These are phyloP conservation scores for Eudasyphora cyanicolor DNA, from an alignment of 2,888 invertebrate species.

Conservation along the genomic window DNA sequence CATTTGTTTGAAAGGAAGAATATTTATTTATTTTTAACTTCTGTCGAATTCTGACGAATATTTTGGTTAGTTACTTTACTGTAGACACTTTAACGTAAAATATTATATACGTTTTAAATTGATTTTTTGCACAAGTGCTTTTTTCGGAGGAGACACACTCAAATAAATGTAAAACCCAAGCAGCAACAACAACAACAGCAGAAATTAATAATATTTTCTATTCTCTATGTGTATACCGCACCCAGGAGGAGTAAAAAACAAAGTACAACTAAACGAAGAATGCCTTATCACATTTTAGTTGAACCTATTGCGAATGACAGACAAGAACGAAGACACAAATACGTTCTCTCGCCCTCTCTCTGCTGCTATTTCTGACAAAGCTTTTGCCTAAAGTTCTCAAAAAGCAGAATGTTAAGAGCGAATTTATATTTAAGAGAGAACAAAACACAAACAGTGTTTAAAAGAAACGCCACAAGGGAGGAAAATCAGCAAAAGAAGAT, in stretches of 20 bases:
- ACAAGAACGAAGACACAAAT: not conserved
- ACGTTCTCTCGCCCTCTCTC: not conserved
- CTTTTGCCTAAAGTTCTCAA: not conserved
- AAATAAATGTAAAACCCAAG: too few relatives aligned
- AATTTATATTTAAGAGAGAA: not conserved
- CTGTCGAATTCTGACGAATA: too few relatives aligned
- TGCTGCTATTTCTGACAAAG: slow-evolving; percentile 3
- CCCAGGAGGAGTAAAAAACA: slow-evolving; percentile 56
- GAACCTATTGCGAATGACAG: not conserved
- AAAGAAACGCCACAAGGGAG: not conserved
- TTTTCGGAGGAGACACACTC: too few relatives aligned
- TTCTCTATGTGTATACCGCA: slow-evolving; percentile 57
- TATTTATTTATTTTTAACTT: too few relatives aligned
- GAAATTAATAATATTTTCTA: not conserved
- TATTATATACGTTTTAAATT: too few relatives aligned
- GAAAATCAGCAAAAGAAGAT: too few relatives aligned
- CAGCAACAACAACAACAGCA: not conserved
- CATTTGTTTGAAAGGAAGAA: too few relatives aligned
- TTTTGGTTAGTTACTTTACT: too few relatives aligned
- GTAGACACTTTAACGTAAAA: too few relatives aligned
- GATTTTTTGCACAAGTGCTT: too few relatives aligned
- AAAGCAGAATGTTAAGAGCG: not conserved
- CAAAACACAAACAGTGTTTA: not conserved
- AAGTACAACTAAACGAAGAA: slow-evolving; percentile 50
- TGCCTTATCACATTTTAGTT: slow-evolving; percentile 34